Conservation (phyloP, 1,140 invertebrate genomes). For the Pogonomyrmex barbatus region DNA sequence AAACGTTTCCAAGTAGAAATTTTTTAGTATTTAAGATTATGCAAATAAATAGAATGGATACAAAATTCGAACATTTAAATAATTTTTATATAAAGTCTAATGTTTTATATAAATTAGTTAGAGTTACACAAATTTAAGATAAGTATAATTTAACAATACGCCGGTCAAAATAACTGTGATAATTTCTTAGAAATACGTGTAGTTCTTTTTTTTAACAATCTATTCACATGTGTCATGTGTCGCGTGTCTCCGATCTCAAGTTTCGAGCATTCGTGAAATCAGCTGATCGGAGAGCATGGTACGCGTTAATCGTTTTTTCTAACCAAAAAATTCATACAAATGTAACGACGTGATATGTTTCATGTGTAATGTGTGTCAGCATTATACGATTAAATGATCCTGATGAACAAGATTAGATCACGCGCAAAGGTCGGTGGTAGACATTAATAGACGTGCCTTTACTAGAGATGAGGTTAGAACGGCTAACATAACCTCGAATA, state of each 20-base stretch:
- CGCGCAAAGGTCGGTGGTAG: not conserved
- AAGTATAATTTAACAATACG: not conserved
- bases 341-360: not conserved
- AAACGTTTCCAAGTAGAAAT: not conserved
- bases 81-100: not conserved
- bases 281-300: conserved; percentile 9
- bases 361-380: not conserved
- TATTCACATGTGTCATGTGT: not conserved
- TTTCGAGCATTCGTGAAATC: not conserved
- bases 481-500: conserved; percentile 17
- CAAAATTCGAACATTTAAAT: not conserved
- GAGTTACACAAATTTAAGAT: not conserved
- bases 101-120: not conserved
- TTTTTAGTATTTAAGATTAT: not conserved
- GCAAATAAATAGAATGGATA: not conserved
- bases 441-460: not conserved
- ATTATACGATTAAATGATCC: not conserved
- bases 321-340: not conserved
- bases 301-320: not conserved
- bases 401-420: not conserved
- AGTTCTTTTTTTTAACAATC: not conserved
- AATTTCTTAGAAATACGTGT: not conserved
- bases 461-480: not conserved
- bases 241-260: not conserved
- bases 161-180: not conserved